Evolutionary conservation across 2,797 vertebrate genomes (phyloP).

Genomic region (Platyrinchus mystaceus): DNA sequence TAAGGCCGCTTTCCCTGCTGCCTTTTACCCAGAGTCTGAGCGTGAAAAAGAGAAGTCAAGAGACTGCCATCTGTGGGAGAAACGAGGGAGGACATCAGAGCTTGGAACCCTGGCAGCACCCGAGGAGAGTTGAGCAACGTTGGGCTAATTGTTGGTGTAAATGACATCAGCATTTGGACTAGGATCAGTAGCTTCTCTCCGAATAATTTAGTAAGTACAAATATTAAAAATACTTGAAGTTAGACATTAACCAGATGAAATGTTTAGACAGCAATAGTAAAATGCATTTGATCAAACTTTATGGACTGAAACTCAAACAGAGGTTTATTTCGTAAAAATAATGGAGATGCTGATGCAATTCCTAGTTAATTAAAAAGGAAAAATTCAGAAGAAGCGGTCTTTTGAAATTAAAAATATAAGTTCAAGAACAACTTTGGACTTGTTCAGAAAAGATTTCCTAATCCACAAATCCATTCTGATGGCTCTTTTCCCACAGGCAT

Average conservation of each 20-base stretch:
- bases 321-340: constrained; percentile 61
- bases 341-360: constrained; percentile 35
- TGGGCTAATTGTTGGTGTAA: constrained; percentile 36
- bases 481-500: background rate
- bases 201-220: constrained; percentile 64
- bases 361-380: constrained; percentile 8
- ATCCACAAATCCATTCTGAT: background rate
- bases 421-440: background rate
- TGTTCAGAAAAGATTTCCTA: background rate
- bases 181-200: constrained; percentile 39
- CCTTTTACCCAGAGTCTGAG: background rate
- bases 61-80: constrained; percentile 76
- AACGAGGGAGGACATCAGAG: constrained; percentile 22
- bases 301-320: constrained; percentile 66
- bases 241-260: constrained; percentile 64
- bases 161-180: constrained; percentile 62
- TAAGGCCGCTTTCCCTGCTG: background rate
- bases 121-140: constrained; percentile 17
- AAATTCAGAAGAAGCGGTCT: constrained; percentile 5
- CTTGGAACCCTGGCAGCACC: background rate
- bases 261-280: constrained; percentile 64
- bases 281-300: constrained; percentile 58
- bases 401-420: constrained; percentile 18
- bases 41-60: constrained; percentile 35
- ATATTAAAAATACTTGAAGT: constrained; percentile 67